Evolutionary conservation across 2,888 invertebrate genomes (phyloP), one percentile per base, ranked within the genome.

Genomic region (Phortica magna): DNA sequence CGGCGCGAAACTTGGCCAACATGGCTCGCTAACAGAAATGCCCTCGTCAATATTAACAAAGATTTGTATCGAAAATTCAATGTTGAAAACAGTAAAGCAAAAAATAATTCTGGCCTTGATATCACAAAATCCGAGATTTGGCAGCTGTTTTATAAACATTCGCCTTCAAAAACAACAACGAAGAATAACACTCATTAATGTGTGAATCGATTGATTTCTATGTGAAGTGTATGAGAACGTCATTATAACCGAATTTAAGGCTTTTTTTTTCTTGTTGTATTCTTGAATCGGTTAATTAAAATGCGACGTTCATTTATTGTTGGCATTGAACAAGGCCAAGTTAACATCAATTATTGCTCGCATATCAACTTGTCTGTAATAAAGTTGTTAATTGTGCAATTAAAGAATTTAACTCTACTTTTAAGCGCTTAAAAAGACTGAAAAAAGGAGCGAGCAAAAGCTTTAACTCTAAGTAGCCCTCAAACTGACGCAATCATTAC

Each of bases 321-420:
- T 70, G 77, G 68, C 75, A 80, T 76, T 80, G 76, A 68, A 59
- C 83, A 81, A 80, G 80, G 79, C 65, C 57, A 77, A 78, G 78
- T 82, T 80, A 82, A 78, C 81, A 77, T 75, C 77, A 80, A 80
- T 76, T 81, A 80, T 83, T 43, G n/a, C 48, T 31, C 19, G 17
- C 10, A 39, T 41, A 19, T 14, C 48, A 48, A 67, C n/a, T 61
- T 65, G 39, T 14, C 17, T 65, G 39, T 39, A n/a, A 19, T 59
- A 59, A 59, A 59, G 19, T 59, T 17, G 59, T 19, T 59, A 59
- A 17, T 59, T 59, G 42, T 53, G 43, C 57, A 59, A 73, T 59
- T 48, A 59, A 73, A 73, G n/a, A 59, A 57, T 31, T 73, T 19
- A 14, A 22, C 22, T 39, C 39, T 22, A n/a, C 22, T 53, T 57